phyloP scores from a whole-genome alignment of 2,797 vertebrate species.

The Simalia tracyae region DNA sequence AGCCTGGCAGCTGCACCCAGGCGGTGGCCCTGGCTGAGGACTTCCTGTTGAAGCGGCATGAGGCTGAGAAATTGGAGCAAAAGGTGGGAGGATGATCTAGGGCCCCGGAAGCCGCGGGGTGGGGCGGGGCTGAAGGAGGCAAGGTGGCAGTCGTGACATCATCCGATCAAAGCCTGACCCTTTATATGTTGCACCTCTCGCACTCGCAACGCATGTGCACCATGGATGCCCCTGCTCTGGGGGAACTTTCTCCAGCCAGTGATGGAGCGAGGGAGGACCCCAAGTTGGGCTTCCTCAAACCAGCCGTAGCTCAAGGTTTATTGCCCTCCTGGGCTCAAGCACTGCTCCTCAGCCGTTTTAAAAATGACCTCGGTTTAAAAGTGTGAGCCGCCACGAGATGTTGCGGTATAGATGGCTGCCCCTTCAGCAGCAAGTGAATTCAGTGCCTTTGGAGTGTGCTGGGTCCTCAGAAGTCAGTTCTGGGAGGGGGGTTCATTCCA shows the following conservation, averaged over 20 bases:
- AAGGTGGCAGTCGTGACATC: not conserved
- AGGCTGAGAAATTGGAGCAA: not conserved
- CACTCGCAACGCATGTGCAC: no score
- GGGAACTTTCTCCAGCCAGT: not conserved
- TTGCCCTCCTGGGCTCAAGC: not conserved
- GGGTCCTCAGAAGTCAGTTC: no score
- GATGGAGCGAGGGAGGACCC: not conserved
- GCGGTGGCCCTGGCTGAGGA: slow-evolving; percentile 3
- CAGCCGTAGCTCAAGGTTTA: not conserved
- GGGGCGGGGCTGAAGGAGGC: no score
- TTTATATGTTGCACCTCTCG: not conserved
- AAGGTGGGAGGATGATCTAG: not conserved
- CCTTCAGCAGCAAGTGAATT: not conserved
- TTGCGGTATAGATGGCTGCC: not conserved
- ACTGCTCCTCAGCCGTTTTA: not conserved
- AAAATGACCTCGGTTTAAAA: not conserved
- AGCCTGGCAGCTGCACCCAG: not conserved
- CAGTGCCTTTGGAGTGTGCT: not conserved
- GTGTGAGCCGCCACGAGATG: not conserved
- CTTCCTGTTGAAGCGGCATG: not conserved
- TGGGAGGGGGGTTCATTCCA: no score
- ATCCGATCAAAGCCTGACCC: not conserved
- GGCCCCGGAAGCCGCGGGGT: not conserved
- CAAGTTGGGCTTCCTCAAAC: not conserved
- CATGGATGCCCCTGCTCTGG: not conserved